Evolutionary conservation across 2,888 invertebrate species (phyloP).

Genomic region (Tupiocoris notatus): DNA sequence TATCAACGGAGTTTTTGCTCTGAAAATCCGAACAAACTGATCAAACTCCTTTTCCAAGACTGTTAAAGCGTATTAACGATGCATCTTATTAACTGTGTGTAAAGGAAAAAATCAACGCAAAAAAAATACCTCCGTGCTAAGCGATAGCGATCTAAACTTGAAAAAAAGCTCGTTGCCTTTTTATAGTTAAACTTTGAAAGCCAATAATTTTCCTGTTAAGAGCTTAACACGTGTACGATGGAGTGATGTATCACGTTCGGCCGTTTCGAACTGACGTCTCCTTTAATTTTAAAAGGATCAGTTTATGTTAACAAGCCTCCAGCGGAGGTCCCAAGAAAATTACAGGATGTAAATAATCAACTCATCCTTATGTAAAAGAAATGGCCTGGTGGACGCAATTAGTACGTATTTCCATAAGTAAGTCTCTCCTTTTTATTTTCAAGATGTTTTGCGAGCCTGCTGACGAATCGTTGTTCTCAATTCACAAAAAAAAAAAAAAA

Average conservation of each 20-base stretch:
- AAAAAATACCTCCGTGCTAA: background rate
- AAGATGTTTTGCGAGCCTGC: no score
- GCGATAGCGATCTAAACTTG: background rate
- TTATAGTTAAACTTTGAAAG: background rate
- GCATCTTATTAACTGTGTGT: no score
- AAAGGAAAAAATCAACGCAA: no score
- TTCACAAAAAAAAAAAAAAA: no score
- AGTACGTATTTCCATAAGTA: background rate
- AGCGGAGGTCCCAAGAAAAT: background rate
- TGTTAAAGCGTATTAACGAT: no score
- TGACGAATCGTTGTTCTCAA: no score
- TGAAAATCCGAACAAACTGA: no score
- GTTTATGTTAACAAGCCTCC: background rate
- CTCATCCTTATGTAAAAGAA: background rate
- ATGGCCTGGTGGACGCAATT: background rate
- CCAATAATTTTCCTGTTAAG: background rate
- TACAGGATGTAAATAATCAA: background rate
- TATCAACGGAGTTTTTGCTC: no score
- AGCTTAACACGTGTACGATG: background rate
- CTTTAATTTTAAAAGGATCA: background rate
- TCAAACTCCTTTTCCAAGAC: no score
- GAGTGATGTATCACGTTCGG: background rate
- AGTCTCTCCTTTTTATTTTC: background rate
- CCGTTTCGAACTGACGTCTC: background rate
- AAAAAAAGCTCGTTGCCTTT: background rate